These are phyloP conservation scores for Pseudomugil gertrudae DNA, from an alignment of 2,797 vertebrate species.

Conservation along the genomic window DNA sequence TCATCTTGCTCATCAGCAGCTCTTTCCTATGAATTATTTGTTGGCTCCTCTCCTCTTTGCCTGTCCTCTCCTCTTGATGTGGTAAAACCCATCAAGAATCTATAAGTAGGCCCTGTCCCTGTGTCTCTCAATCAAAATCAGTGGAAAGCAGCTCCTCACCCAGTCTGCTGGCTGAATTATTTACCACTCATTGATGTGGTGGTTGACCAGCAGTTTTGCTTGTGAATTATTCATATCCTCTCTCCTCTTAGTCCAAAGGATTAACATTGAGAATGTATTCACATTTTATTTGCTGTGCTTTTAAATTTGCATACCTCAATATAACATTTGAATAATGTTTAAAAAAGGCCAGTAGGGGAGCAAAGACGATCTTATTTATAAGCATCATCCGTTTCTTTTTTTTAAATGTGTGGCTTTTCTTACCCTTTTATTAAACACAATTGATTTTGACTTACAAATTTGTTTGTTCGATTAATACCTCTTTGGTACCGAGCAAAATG, in stretches of 20 bases:
- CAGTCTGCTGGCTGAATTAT: constrained; percentile 79
- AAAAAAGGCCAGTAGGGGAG: constrained; percentile 28
- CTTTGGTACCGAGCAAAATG: constrained; percentile 19
- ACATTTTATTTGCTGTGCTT: constrained; percentile 61
- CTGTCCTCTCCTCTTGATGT: constrained; percentile 79
- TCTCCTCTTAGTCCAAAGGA: constrained; percentile 66
- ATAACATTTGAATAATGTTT: constrained; percentile 29
- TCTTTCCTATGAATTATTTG: constrained; percentile 89
- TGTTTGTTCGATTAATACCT: constrained; percentile 35
- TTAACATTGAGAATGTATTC: constrained; percentile 72
- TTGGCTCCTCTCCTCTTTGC: constrained; percentile 64
- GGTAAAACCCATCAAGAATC: constrained; percentile 93
- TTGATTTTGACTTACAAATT: constrained; percentile 21
- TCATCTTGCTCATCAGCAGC: constrained; percentile 87
- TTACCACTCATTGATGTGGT: constrained; percentile 81
- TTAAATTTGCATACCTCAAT: constrained; percentile 45
- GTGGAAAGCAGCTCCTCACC: constrained; percentile 72
- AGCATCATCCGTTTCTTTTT: constrained; percentile 18
- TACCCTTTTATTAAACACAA: constrained; percentile 1
- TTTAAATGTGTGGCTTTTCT: constrained; percentile 10
- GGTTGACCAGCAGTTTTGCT: constrained; percentile 80
- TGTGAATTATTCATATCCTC: constrained; percentile 80
- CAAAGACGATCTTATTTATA: constrained; percentile 37
- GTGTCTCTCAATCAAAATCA: constrained; percentile 82
- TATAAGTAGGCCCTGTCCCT: constrained; percentile 78